phyloP scores from a whole-genome alignment of 2,797 vertebrate genomes.

The Hephaestus fuliginosus region DNA sequence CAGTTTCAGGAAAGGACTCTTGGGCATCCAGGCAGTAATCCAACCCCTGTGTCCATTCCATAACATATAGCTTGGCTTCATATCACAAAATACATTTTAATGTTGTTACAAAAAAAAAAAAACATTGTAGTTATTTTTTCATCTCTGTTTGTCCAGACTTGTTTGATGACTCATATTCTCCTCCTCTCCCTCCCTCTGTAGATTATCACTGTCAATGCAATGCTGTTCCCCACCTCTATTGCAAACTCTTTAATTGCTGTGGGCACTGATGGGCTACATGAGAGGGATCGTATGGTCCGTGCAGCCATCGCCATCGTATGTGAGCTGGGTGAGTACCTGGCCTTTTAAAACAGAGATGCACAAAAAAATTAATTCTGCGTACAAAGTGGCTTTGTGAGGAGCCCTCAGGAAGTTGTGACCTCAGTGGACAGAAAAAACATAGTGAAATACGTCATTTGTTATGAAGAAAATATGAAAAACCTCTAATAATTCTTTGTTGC shows the following conservation, averaged over 20 bases:
- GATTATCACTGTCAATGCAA: slow-evolving; percentile 99
- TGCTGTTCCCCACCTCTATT: slow-evolving; percentile 96
- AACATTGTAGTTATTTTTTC: slow-evolving; percentile 19
- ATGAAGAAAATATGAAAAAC: background rate
- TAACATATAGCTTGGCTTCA: slow-evolving; percentile 7
- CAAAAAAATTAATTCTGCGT: background rate
- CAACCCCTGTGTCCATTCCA: slow-evolving; percentile 29
- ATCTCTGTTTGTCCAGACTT: slow-evolving; percentile 23
- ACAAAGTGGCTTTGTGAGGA: background rate
- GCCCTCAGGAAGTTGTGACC: background rate
- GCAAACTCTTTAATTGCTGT: slow-evolving; percentile 98
- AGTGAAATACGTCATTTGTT: background rate
- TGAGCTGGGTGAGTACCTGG: slow-evolving; percentile 91
- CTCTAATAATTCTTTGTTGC: slow-evolving; percentile 3
- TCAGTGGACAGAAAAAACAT: background rate
- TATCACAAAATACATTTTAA: slow-evolving; percentile 8
- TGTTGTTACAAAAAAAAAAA: background rate
- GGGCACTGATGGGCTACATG: slow-evolving; percentile 97
- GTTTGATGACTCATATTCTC: slow-evolving; percentile 37
- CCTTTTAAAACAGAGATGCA: background rate
- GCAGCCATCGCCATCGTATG: slow-evolving; percentile 98
- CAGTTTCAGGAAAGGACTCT: slow-evolving; percentile 57
- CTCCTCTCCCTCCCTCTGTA: slow-evolving; percentile 62
- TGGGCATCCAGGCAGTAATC: slow-evolving; percentile 41
- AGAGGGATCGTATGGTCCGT: slow-evolving; percentile 98